Base-by-base conservation (phyloP, 1,140 invertebrate genomes). In the Eriosoma lanigerum region DNA sequence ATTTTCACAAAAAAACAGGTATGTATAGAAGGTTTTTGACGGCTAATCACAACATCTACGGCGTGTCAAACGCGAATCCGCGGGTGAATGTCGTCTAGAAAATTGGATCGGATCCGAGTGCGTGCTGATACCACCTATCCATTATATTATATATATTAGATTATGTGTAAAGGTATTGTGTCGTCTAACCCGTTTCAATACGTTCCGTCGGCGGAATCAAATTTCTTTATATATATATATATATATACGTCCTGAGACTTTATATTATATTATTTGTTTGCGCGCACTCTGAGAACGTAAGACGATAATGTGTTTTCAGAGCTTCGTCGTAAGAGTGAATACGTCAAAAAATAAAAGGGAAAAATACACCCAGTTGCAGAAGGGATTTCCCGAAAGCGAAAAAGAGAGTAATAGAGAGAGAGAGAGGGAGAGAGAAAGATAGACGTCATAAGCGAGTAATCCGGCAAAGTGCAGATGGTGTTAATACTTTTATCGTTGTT, bases 401-500 rank as follows among this genome's bases (percentile, higher is more conserved):
- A n/a, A n/a, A n/a, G n/a, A n/a, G n/a, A n/a, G 32, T 38, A 38
- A 38, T 4, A 38, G 3, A 8, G 3, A 4, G 3, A 38, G 32
- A 3, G 32, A 38, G 32, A 38, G 8, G 3, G 32, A 38, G 32
- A 3, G 32, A 38, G 8, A 3, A 8, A 38, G 32, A 38, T 38
- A 8, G 3, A 38, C 32, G 32, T 38, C 13, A 68, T 24, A 48
- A 24, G 24, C n/a, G n/a, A 44, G 75, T 78, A 78, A 78, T 78
- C 75, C 75, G 32, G 54, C 24, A 78, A 60, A 78, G 75, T 78
- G 54, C 38, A 62, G 75, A 44, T 44, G 75, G 56, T 48, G 56
- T 78, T 78, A 62, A 62, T 78, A 78, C 56, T 78, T 78, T 78
- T 58, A 78, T 60, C 75, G 75, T 62, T 48, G 75, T 78, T 62